Evolutionary conservation across 2,888 invertebrate species (phyloP).

Genomic region (Dendrolimus pini): DNA sequence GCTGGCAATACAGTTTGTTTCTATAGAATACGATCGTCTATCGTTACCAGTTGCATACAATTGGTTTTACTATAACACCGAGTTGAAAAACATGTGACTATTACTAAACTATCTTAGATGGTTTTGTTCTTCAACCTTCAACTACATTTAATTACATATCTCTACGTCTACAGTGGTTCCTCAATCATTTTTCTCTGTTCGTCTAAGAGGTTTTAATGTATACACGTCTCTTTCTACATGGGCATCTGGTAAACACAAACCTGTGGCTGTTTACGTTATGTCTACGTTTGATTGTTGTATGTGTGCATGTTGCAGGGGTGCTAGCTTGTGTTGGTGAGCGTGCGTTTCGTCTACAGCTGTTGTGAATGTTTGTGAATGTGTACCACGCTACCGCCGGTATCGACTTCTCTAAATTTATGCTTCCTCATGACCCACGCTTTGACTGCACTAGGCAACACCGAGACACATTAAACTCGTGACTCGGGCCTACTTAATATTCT

Average conservation of each 20-base stretch:
- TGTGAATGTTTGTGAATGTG: slow-evolving; percentile 49
- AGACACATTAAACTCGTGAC: slow-evolving; percentile 39
- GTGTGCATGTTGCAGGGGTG: slow-evolving; percentile 60
- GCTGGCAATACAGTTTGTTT: slow-evolving; percentile 40
- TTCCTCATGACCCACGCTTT: slow-evolving; percentile 69
- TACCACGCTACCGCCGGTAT: slow-evolving; percentile 42
- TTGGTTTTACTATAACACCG: slow-evolving; percentile 9
- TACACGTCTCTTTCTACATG: slow-evolving; percentile 61
- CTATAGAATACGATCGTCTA: slow-evolving; percentile 12
- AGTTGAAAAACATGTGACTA: not conserved
- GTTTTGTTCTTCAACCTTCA: slow-evolving; percentile 58
- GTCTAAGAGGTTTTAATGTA: slow-evolving; percentile 17
- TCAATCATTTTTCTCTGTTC: not conserved
- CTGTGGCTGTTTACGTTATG: slow-evolving; percentile 66
- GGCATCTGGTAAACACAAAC: slow-evolving; percentile 75
- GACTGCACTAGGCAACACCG: slow-evolving; percentile 28
- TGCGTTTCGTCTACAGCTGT: slow-evolving; percentile 69
- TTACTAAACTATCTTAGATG: slow-evolving; percentile 11
- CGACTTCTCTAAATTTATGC: slow-evolving; percentile 69
- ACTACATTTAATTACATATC: slow-evolving; percentile 67
- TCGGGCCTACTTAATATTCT: slow-evolving; percentile 46
- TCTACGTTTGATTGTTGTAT: slow-evolving; percentile 29
- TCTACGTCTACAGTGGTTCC: slow-evolving; percentile 17
- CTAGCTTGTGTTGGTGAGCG: slow-evolving; percentile 52
- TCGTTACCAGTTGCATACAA: slow-evolving; percentile 28